Evolutionary conservation across 2,888 invertebrate genomes (phyloP).

Genomic region (Drosophila picticornis): DNA sequence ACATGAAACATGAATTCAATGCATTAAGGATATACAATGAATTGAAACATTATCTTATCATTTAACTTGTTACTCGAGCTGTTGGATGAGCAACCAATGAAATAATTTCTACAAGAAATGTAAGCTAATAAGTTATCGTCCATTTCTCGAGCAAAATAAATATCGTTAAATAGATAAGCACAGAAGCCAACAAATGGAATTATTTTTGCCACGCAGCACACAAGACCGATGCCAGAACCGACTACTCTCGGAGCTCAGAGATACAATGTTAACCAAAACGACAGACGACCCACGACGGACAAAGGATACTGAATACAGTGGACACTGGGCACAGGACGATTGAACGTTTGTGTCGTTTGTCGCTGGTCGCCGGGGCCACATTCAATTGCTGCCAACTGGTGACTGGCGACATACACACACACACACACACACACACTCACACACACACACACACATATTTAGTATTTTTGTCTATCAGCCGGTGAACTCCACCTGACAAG

Average conservation of each 20-base stretch:
- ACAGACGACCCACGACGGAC: slow-evolving; percentile 39
- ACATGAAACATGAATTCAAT: neutral
- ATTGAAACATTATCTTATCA: neutral
- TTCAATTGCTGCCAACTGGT: slow-evolving; percentile 60
- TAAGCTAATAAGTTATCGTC: slow-evolving; percentile 60
- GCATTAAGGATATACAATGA: neutral
- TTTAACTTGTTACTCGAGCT: neutral
- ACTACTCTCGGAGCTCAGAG: slow-evolving; percentile 4
- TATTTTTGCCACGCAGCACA: slow-evolving; percentile 53
- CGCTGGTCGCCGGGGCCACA: slow-evolving; percentile 47
- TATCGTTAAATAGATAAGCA: slow-evolving; percentile 70
- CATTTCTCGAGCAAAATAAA: slow-evolving; percentile 55
- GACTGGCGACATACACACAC: slow-evolving; percentile 8
- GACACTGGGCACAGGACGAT: slow-evolving; percentile 15
- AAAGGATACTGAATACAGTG: slow-evolving; percentile 17
- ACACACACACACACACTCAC: neutral
- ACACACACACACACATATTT: neutral
- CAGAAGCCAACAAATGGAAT: slow-evolving; percentile 71
- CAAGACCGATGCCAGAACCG: slow-evolving; percentile 26
- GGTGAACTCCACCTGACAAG: slow-evolving; percentile 24
- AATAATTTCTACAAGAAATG: slow-evolving; percentile 28
- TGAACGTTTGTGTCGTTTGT: slow-evolving; percentile 44
- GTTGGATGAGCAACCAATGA: slow-evolving; percentile 4
- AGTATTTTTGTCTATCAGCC: slow-evolving; percentile 14
- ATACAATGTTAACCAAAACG: slow-evolving; percentile 27